phyloP scores from a whole-genome alignment of 2,113 vertebrate species.

The Eptesicus fuscus region DNA sequence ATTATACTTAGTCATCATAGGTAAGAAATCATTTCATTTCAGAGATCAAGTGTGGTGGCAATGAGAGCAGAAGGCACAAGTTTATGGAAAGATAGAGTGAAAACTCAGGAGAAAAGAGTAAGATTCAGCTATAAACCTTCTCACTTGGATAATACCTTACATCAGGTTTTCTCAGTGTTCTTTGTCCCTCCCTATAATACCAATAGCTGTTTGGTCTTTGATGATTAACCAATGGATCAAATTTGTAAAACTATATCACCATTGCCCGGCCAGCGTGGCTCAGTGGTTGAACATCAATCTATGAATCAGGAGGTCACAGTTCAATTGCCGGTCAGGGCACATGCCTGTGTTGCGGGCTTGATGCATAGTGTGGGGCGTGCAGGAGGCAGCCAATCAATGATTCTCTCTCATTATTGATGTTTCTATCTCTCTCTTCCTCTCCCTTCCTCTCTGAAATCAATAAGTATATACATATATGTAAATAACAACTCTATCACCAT shows the following conservation, averaged over 20 bases:
- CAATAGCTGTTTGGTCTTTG: background rate
- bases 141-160: background rate
- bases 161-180: background rate
- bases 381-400: too few relatives aligned
- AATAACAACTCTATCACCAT: background rate
- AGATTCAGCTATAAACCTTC: background rate
- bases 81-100: background rate
- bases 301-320: too few relatives aligned
- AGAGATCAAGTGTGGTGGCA: background rate
- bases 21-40: background rate
- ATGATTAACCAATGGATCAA: background rate
- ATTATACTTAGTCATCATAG: background rate
- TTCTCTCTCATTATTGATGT: too few relatives aligned
- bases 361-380: too few relatives aligned
- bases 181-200: background rate
- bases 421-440: too few relatives aligned
- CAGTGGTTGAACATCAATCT: too few relatives aligned
- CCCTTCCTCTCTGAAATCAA: too few relatives aligned
- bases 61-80: background rate
- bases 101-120: background rate
- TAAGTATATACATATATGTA: too few relatives aligned
- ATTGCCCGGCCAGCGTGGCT: too few relatives aligned
- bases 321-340: too few relatives aligned
- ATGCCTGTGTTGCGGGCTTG: too few relatives aligned
- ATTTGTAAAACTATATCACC: background rate